Conservation (phyloP, 2,888 invertebrate species). For the Drepana falcataria region DNA sequence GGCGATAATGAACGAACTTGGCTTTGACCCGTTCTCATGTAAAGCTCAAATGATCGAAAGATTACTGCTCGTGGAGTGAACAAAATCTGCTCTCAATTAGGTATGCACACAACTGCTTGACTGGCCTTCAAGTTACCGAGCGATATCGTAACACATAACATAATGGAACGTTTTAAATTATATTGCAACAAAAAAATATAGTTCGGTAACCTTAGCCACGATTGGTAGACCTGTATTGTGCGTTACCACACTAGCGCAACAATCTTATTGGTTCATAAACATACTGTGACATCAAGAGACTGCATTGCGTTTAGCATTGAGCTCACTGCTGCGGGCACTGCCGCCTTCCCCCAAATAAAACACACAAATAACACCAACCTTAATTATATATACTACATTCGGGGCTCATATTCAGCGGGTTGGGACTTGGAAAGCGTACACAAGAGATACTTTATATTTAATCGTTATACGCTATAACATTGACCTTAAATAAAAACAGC, state of each 20-base stretch:
- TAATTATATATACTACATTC: slow-evolving; percentile 27
- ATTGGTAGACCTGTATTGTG: slow-evolving; percentile 59
- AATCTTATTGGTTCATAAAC: slow-evolving; percentile 72
- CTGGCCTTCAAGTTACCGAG: slow-evolving; percentile 54
- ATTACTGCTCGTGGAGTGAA: slow-evolving; percentile 55
- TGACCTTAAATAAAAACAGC: too few species aligned
- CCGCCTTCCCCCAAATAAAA: slow-evolving; percentile 81
- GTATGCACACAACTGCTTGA: slow-evolving; percentile 58
- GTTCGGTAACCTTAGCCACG: slow-evolving; percentile 62
- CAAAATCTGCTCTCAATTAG: slow-evolving; percentile 48
- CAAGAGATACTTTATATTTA: background rate
- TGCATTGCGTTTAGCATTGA: slow-evolving; percentile 87
- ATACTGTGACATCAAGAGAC: slow-evolving; percentile 78
- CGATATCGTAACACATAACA: slow-evolving; percentile 31
- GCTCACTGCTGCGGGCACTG: slow-evolving; percentile 86
- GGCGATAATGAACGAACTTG: slow-evolving; percentile 29
- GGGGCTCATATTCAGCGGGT: background rate
- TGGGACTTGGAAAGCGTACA: background rate
- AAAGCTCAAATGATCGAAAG: slow-evolving; percentile 47
- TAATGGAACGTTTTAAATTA: slow-evolving; percentile 12
- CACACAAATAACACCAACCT: slow-evolving; percentile 68
- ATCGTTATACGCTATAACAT: background rate
- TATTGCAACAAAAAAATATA: slow-evolving; percentile 32
- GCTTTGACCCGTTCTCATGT: slow-evolving; percentile 34
- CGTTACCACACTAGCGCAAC: slow-evolving; percentile 76